Conservation (phyloP, 1,140 invertebrate species). For the Drosophila elegans region DNA sequence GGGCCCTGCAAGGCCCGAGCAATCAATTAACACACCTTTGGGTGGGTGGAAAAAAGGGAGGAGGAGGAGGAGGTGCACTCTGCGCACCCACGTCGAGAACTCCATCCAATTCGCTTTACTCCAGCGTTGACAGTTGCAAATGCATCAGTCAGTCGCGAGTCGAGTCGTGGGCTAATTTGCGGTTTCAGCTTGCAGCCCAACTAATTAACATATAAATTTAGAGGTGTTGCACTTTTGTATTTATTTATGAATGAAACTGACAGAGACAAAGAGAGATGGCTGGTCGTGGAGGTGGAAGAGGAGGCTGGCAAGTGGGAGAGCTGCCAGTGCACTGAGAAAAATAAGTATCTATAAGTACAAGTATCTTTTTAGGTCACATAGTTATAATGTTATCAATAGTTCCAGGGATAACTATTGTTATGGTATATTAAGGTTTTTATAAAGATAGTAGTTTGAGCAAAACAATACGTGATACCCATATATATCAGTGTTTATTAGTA, state of each 20-base stretch:
- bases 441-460: no score
- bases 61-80: neutral
- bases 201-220: constrained; percentile 74
- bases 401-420: no score
- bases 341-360: neutral
- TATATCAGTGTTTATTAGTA: no score
- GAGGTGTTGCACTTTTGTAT: constrained; percentile 62
- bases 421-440: no score
- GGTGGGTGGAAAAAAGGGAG: constrained; percentile 12
- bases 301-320: constrained; percentile 20
- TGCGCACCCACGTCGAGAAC: constrained; percentile 33
- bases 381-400: no score
- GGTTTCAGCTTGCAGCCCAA: constrained; percentile 43
- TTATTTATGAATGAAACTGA: constrained; percentile 71
- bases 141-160: constrained; percentile 34
- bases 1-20: constrained; percentile 24
- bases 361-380: no score
- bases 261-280: constrained; percentile 36
- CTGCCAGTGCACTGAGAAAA: constrained; percentile 5
- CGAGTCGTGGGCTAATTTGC: constrained; percentile 57
- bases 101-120: constrained; percentile 11
- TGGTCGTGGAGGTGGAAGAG: constrained; percentile 40
- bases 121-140: constrained; percentile 60
- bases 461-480: no score
- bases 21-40: constrained; percentile 69